A percentile compares a stretch with the other conserved stretches of the same genome.
These are phyloP conservation scores for human DNA, from an alignment of 2,113 vertebrate genomes.

Conservation along the genomic window GRCh38 chr4:154547001-154547500, in stretches of 20 bases:
- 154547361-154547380: neutral
- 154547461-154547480: neutral
- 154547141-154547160: neutral
- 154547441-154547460: neutral
- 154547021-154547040: slow-evolving; percentile 97
- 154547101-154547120: neutral
- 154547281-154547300: neutral
- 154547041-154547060: slow-evolving; percentile 95
- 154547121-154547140: slow-evolving; percentile 20
- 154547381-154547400: slow-evolving; percentile 28
- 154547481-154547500: neutral
- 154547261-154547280: neutral
- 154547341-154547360: neutral
- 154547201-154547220: neutral
- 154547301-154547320: neutral
- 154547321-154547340: neutral
- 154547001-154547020: slow-evolving; percentile 92
- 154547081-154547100: neutral
- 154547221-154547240: neutral
- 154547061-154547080: slow-evolving; percentile 81
- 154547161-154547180: neutral
- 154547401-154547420: neutral
- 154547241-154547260: neutral
- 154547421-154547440: neutral
- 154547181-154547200: slow-evolving; percentile 1